Conservation (phyloP, 2,797 vertebrate species). For the Kryptolebias ocellatus region DNA sequence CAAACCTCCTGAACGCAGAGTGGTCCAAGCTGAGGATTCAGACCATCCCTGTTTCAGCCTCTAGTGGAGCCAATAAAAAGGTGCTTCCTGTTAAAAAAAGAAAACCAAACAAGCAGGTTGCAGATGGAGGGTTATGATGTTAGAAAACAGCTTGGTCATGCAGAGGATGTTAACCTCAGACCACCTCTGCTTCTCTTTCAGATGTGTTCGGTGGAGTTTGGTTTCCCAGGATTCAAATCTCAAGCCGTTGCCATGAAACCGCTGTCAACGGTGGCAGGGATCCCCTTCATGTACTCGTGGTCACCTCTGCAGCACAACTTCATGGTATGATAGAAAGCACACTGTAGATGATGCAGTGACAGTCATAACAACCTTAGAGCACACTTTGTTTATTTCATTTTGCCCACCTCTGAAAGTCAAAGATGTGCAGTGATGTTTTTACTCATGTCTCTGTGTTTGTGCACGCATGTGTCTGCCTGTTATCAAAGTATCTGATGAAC, state of each 20-base stretch:
- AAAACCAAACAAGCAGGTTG: not conserved
- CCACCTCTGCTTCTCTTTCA: constrained; percentile 60
- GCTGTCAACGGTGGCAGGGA: constrained; percentile 92
- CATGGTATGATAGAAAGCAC: constrained; percentile 84
- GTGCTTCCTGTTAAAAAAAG: constrained; percentile 63
- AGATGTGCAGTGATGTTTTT: too few relatives aligned
- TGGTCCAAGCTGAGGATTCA: constrained; percentile 94
- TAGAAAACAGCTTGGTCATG: not conserved
- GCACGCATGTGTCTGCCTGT: too few relatives aligned
- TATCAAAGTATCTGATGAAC: too few relatives aligned
- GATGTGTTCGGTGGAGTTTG: constrained; percentile 93
- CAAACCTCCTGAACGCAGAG: constrained; percentile 89
- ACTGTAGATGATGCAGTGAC: not conserved
- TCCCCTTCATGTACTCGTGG: constrained; percentile 99
- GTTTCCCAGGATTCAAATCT: constrained; percentile 89
- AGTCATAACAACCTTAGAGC: not conserved
- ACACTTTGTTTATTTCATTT: not conserved
- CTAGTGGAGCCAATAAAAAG: constrained; percentile 89
- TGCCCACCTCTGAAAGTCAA: too few relatives aligned
- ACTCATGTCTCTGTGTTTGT: too few relatives aligned
- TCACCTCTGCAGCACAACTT: constrained; percentile 98
- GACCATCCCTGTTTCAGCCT: constrained; percentile 86
- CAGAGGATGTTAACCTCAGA: not conserved
- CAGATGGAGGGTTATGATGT: not conserved
- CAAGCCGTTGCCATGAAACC: constrained; percentile 91